Conservation (phyloP, 1,140 invertebrate genomes). For the Zaprionus ghesquierei region DNA sequence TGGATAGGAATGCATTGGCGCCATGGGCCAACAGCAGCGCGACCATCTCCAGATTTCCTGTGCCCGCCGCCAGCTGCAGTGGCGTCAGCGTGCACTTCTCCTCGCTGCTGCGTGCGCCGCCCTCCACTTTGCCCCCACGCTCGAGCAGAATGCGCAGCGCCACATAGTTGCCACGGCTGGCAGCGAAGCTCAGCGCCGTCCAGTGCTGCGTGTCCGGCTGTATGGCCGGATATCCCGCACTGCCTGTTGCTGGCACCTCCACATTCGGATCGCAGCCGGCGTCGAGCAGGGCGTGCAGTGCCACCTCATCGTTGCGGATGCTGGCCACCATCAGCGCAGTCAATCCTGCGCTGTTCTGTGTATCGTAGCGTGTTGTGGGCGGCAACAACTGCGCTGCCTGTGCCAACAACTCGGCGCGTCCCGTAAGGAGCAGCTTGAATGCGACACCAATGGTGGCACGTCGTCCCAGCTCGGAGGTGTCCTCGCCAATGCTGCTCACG, state of each 20-base stretch:
- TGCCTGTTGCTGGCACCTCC: conserved; percentile 85
- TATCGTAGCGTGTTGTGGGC: conserved; percentile 87
- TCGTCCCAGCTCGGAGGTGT: conserved; percentile 82
- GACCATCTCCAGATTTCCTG: conserved; percentile 91
- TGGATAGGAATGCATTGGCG: conserved; percentile 93
- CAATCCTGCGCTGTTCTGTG: conserved; percentile 90
- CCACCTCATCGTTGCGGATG: conserved; percentile 90
- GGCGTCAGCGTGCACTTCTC: conserved; percentile 94
- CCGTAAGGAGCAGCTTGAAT: conserved; percentile 90
- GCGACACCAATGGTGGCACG: conserved; percentile 90
- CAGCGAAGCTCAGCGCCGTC: conserved; percentile 89
- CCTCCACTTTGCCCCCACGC: conserved; percentile 92
- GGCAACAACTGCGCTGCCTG: conserved; percentile 91
- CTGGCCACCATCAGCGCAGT: conserved; percentile 92
- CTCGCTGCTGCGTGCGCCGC: conserved; percentile 90
- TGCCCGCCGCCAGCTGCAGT: conserved; percentile 91
- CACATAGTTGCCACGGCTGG: conserved; percentile 85
- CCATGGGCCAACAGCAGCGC: conserved; percentile 91
- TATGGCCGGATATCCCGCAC: conserved; percentile 82
- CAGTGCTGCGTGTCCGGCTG: conserved; percentile 90
- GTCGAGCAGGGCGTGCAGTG: conserved; percentile 88
- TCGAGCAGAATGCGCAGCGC: conserved; percentile 87
- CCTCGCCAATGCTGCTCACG: conserved; percentile 60
- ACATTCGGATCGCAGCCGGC: conserved; percentile 90
- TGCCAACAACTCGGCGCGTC: conserved; percentile 89